Percentiles rank a stretch among this genome's conserved stretches.
phyloP scores from a whole-genome alignment of 2,888 invertebrate species.

The Campoplex nolae region DNA sequence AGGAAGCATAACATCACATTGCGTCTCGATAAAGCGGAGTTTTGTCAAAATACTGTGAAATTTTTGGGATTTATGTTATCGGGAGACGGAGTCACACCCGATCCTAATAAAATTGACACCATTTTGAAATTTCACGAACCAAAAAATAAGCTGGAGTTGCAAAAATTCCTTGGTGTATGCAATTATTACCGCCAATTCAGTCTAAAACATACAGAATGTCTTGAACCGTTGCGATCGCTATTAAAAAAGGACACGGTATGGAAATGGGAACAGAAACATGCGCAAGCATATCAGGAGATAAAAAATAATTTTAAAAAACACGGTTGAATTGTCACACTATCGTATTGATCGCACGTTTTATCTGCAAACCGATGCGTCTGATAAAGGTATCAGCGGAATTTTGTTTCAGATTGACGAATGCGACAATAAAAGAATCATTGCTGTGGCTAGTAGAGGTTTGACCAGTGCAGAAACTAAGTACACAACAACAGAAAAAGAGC shows the following conservation, averaged over 20 bases:
- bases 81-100: background rate
- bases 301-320: conserved; percentile 52
- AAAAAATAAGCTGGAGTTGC: background rate
- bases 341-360: conserved; percentile 37
- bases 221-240: background rate
- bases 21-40: background rate
- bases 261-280: background rate
- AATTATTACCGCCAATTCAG: background rate
- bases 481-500: conserved; percentile 46
- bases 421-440: conserved; percentile 38
- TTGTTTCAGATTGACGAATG: conserved; percentile 31
- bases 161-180: background rate
- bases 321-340: conserved; percentile 56
- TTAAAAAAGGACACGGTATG: background rate
- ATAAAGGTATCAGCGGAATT: conserved; percentile 39
- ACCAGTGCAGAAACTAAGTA: conserved; percentile 29
- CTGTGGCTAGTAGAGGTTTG: conserved; percentile 66
- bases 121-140: conserved; percentile 1
- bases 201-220: background rate
- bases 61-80: background rate
- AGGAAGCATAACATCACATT: background rate
- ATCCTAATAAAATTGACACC: background rate
- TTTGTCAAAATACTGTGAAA: background rate
- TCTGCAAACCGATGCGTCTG: conserved; percentile 60
- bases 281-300: conserved; percentile 26